phyloP scores from a whole-genome alignment of 2,888 invertebrate genomes.

The Xylota sylvarum region DNA sequence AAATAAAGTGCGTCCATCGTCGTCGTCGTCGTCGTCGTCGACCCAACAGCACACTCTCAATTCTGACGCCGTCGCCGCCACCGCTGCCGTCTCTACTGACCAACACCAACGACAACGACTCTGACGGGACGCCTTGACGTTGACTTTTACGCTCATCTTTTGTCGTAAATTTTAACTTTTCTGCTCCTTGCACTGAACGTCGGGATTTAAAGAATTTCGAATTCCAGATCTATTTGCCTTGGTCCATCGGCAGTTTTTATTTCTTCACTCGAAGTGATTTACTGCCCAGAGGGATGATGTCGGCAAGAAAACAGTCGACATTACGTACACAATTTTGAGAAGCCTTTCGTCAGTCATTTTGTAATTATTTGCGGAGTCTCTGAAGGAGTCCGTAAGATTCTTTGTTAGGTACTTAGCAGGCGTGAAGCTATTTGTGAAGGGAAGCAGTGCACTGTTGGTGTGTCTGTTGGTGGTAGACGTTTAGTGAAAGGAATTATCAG shows the following conservation, averaged over 20 bases:
- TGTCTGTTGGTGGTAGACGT: slow-evolving; percentile 36
- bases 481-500: slow-evolving; percentile 16
- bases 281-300: slow-evolving; percentile 45
- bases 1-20: slow-evolving; percentile 67
- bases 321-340: slow-evolving; percentile 27
- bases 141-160: slow-evolving; percentile 66
- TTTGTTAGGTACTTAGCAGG: slow-evolving; percentile 57
- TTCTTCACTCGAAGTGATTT: slow-evolving; percentile 74
- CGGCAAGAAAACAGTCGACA: slow-evolving; percentile 15
- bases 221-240: slow-evolving; percentile 52
- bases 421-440: slow-evolving; percentile 47
- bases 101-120: neutral
- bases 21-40: slow-evolving; percentile 4
- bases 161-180: slow-evolving; percentile 66
- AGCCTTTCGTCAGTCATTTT: slow-evolving; percentile 57
- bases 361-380: slow-evolving; percentile 48
- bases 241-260: slow-evolving; percentile 56
- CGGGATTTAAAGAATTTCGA: slow-evolving; percentile 6
- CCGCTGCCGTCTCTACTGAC: neutral
- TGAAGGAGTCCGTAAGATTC: slow-evolving; percentile 39
- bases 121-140: slow-evolving; percentile 46
- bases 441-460: slow-evolving; percentile 1
- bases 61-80: slow-evolving; percentile 34
- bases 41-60: slow-evolving; percentile 20
- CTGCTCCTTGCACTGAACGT: slow-evolving; percentile 41